A percentile compares a stretch with the other conserved stretches of the same genome.
Conservation (phyloP, 2,888 invertebrate species). For the Chydorus sphaericus region DNA sequence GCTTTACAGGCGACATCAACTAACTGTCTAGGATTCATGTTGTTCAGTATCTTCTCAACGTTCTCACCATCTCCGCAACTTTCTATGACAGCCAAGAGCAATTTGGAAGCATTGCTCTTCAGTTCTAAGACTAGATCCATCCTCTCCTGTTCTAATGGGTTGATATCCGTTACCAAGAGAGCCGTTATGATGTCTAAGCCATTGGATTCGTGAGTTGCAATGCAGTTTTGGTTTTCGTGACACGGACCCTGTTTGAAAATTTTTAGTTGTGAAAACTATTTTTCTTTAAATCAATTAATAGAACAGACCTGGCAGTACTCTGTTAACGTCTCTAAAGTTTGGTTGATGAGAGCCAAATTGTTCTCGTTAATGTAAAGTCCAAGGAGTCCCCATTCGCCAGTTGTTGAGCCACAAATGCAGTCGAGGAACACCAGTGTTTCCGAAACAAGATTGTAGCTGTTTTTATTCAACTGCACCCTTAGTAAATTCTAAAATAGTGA, state of each 20-base stretch:
- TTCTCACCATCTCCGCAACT: slow-evolving; percentile 94
- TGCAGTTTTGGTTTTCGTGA: slow-evolving; percentile 97
- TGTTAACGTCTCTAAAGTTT: slow-evolving; percentile 91
- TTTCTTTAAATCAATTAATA: not conserved
- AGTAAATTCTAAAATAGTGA: slow-evolving; percentile 57
- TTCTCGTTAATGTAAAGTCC: slow-evolving; percentile 96
- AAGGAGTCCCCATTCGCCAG: slow-evolving; percentile 92
- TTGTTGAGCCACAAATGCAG: slow-evolving; percentile 97
- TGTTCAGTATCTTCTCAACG: slow-evolving; percentile 89
- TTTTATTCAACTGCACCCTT: slow-evolving; percentile 89
- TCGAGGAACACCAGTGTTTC: slow-evolving; percentile 97
- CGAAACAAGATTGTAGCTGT: slow-evolving; percentile 90
- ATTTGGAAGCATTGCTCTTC: slow-evolving; percentile 96
- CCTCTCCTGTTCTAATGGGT: slow-evolving; percentile 77
- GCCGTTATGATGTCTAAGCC: slow-evolving; percentile 98
- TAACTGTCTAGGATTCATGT: slow-evolving; percentile 92
- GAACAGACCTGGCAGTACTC: slow-evolving; percentile 74
- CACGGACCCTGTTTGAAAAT: slow-evolving; percentile 58
- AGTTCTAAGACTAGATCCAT: slow-evolving; percentile 95
- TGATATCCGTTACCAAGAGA: slow-evolving; percentile 92
- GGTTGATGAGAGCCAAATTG: slow-evolving; percentile 92
- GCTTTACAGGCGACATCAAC: slow-evolving; percentile 86
- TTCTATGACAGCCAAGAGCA: slow-evolving; percentile 95
- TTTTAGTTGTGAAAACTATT: not conserved
- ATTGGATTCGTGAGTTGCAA: slow-evolving; percentile 96